Base-by-base conservation (phyloP, 2,113 vertebrate species). In the Myrmecobius fasciatus region DNA sequence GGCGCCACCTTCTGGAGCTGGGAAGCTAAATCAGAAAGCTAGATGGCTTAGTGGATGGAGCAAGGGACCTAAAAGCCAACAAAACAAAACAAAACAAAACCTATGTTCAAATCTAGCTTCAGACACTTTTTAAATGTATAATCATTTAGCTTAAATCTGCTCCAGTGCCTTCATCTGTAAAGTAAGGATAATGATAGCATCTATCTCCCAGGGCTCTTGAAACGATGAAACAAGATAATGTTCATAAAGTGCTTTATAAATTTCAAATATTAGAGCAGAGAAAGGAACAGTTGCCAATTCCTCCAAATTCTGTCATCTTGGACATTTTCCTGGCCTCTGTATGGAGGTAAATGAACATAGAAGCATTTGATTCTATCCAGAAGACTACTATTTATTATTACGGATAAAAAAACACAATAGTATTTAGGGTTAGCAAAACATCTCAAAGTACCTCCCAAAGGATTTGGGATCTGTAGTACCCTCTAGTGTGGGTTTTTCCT, bases 391-490 rank as follows among this genome's bases (percentile, higher is more conserved):
- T 88, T 94, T 91, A 20, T 94, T 91, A 89, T 91, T 89, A 52
- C 8, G n/a, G 43, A 49, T 90, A 89, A 94, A 93, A 67, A 60
- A 48, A 56, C 52, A 20, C 25, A 88, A 95, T 95, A 3, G 47
- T 91, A 94, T 96, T 60, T 52, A 11, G 95, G 93, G 93, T 95
- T 89, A 95, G 90, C 28, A 95, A 92, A 89, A 56, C 36, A 52
- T 24, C 22, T 93, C 90, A 91, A 95, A 97, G 91, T 92, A 49
- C 28, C 3, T 95, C 90, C 28, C 83, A 51, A 93, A 53, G 83
- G 4, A 91, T 93, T 51, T 24, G 51, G 48, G 83, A 93, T 25
- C 31, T 0, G 3, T 25, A 11, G 56, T 96, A 91, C 96, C 83
- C 90, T 90, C 92, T 91, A 25, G 9, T 89, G 56, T 93, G n/a